Conservation (phyloP, 2,888 invertebrate species). For the Gandaritis pyraliata region DNA sequence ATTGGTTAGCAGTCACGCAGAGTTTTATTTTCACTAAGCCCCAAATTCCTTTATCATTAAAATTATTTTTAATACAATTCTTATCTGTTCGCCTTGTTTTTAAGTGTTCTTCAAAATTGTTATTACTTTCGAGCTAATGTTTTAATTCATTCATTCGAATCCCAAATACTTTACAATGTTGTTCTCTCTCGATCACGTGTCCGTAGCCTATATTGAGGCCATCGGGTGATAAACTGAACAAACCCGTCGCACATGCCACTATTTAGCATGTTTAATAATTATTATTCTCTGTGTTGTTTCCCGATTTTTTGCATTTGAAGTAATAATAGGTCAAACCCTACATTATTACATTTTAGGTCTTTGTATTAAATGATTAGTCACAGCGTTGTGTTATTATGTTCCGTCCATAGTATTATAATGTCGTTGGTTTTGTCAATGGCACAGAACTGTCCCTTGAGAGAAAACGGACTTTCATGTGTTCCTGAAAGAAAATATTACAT, state of each 20-base stretch:
- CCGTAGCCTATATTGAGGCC: constrained; percentile 38
- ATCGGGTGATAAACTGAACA: constrained; percentile 27
- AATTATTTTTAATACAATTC: constrained; percentile 2
- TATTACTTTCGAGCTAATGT: neutral
- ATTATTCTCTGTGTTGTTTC: neutral
- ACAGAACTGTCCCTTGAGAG: too few species aligned
- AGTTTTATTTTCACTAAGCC: neutral
- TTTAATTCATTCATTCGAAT: neutral
- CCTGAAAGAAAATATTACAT: too few species aligned
- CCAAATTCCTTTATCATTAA: neutral
- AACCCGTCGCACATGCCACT: neutral
- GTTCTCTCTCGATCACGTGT: constrained; percentile 12
- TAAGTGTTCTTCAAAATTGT: constrained; percentile 5
- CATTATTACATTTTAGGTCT: too few species aligned
- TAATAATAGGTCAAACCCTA: too few species aligned
- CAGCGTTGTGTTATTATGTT: too few species aligned
- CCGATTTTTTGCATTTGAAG: too few species aligned
- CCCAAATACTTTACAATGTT: constrained; percentile 7
- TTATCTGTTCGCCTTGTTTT: neutral
- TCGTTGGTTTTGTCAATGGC: too few species aligned
- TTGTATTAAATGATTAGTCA: too few species aligned
- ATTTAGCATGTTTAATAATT: neutral
- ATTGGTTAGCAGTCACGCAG: too few species aligned
- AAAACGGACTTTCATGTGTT: too few species aligned
- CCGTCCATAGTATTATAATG: too few species aligned